A percentile compares a stretch with the other conserved stretches of the same genome.
These are phyloP conservation scores for Carassius carassius DNA, from an alignment of 2,113 vertebrate species.

Conservation along the genomic window DNA sequence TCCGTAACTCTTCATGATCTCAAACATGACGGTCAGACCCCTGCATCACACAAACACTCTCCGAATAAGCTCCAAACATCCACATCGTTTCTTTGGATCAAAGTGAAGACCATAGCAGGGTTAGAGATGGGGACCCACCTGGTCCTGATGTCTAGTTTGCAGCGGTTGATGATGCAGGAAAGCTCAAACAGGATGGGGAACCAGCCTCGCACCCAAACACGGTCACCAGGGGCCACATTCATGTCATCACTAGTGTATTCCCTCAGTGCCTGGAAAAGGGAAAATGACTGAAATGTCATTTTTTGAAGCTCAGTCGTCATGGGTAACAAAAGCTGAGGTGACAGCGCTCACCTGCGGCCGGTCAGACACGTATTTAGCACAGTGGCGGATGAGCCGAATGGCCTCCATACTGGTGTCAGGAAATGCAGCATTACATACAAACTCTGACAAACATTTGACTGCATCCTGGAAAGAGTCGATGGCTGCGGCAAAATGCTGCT, in stretches of 20 bases:
- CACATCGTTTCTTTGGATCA: not conserved
- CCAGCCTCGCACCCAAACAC: constrained; percentile 98
- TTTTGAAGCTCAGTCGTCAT: not conserved
- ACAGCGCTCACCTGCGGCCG: constrained; percentile 83
- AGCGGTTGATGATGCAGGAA: constrained; percentile 97
- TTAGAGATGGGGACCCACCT: constrained; percentile 71
- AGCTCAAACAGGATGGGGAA: constrained; percentile 98
- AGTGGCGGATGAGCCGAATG: constrained; percentile 93
- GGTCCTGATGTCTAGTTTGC: constrained; percentile 94
- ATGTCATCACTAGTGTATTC: constrained; percentile 99
- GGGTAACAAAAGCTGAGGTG: not conserved
- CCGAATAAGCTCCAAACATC: constrained; percentile 1
- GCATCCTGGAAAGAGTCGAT: constrained; percentile 98
- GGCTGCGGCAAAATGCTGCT: constrained; percentile 92
- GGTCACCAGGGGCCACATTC: constrained; percentile 94
- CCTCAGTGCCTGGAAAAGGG: constrained; percentile 81
- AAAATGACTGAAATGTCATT: not conserved
- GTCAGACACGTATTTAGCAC: constrained; percentile 93
- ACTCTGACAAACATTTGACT: constrained; percentile 96
- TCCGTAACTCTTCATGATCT: constrained; percentile 99
- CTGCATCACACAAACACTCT: constrained; percentile 68
- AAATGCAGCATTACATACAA: constrained; percentile 94
- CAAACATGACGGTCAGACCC: constrained; percentile 97
- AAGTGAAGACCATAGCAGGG: not conserved
- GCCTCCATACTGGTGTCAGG: constrained; percentile 98